Evolutionary conservation across 1,140 invertebrate species (phyloP), one percentile per base, ranked within the genome.

Genomic region (Pseudomyrmex pallidus): DNA sequence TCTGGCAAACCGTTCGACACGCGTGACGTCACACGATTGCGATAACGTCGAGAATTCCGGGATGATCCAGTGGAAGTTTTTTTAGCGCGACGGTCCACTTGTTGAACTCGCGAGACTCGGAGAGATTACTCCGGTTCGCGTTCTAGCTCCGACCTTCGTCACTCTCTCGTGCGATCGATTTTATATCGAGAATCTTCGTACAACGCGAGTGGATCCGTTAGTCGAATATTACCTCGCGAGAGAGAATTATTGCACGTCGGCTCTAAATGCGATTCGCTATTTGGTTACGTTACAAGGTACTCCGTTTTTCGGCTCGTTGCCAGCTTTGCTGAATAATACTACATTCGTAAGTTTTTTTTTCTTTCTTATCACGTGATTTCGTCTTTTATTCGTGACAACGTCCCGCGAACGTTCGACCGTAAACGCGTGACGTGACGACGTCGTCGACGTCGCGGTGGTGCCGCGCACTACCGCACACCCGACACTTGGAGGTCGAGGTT

Each of bases 231-330:
- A 25, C 3, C 5, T 35, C 35, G 17, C 12, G 63, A 35, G n/a
- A 35, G n/a, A 10, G 46, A 64, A 76, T 22, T 68, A 78, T 78
- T 46, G 63, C 35, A 78, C 74, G 44, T 20, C 63, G 35, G 17
- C n/a, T 66, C 35, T 35, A 35, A 74, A 52, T 8, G 12, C 52
- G 50, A n/a, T 59, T 59, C 10, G 54, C 44, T 78, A 74, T 84
- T 87, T 80, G 86, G 82, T 87, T 87, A 87, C 50, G 52, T 87
- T 68, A 73, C 46, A 84, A 86, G 86, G 85, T 86, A 87, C 86
- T 86, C 85, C 10, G 85, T 87, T 86, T 86, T 82, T 54, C 59
- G 70, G 15, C 8, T 13, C 22, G 44, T 73, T 77, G 54, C 66
- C 35, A 77, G 73, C 48, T 25, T 83, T 57, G 59, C 74, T 63